A percentile compares a stretch with the other conserved stretches of the same genome.
These are phyloP conservation scores for Leuciscus waleckii DNA, from an alignment of 2,797 vertebrate species.

Conservation along the genomic window DNA sequence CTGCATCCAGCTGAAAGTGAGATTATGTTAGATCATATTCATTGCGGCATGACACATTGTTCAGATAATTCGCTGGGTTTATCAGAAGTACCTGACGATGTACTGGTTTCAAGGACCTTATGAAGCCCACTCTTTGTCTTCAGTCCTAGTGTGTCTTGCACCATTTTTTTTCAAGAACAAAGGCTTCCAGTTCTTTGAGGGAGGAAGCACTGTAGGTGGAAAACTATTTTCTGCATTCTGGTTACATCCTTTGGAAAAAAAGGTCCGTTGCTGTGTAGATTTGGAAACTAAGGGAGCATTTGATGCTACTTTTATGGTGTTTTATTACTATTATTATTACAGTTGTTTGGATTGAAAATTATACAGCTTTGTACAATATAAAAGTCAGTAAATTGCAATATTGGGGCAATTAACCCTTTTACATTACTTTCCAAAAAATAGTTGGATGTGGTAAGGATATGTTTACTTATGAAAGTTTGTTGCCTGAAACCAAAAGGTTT, in stretches of 20 bases:
- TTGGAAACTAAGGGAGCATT: not conserved
- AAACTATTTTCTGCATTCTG: constrained; percentile 35
- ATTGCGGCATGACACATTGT: not conserved
- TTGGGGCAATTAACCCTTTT: not conserved
- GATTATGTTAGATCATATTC: constrained; percentile 25
- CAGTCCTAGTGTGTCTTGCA: constrained; percentile 29
- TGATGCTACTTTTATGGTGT: not conserved
- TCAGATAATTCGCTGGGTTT: constrained; percentile 16
- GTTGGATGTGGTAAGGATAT: not conserved
- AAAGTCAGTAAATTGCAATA: not conserved
- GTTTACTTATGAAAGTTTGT: not conserved
- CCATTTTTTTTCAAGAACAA: constrained; percentile 36
- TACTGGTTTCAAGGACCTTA: constrained; percentile 31
- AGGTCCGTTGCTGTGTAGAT: not conserved
- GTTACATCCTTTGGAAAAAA: not conserved
- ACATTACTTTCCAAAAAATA: not conserved
- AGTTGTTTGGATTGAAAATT: constrained; percentile 21
- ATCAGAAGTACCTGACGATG: constrained; percentile 5
- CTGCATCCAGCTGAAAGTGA: constrained; percentile 28
- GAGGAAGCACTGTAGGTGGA: constrained; percentile 25
- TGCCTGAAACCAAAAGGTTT: not conserved
- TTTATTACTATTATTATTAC: no score
- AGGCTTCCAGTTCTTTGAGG: constrained; percentile 36
- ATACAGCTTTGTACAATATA: not conserved
- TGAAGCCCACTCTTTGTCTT: constrained; percentile 12